A percentile compares a stretch with the other conserved stretches of the same genome.
phyloP scores from a whole-genome alignment of 2,888 invertebrate genomes.

The Lasioglossum villosulum region DNA sequence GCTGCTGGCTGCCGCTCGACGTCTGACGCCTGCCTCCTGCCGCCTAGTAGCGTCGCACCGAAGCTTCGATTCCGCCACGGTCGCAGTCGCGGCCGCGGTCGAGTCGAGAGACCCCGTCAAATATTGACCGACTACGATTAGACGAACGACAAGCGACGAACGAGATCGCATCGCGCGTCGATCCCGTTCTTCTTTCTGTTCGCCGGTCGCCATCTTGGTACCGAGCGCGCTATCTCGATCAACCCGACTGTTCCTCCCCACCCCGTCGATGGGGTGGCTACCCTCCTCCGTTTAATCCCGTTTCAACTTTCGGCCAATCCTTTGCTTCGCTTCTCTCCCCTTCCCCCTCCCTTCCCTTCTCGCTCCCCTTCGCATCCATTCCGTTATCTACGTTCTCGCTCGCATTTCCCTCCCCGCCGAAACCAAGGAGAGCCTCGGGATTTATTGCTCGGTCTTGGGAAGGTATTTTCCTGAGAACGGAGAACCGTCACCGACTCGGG shows the following conservation, averaged over 20 bases:
- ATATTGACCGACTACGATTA: slow-evolving; percentile 73
- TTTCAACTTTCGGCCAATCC: background rate
- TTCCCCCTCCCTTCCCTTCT: background rate
- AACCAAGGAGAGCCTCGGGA: background rate
- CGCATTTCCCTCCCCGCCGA: background rate
- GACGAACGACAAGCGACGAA: slow-evolving; percentile 5
- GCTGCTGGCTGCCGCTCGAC: slow-evolving; percentile 81
- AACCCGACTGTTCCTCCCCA: background rate
- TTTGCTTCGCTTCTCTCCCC: background rate
- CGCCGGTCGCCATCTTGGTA: slow-evolving; percentile 41
- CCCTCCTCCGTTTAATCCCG: background rate
- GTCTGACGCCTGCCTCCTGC: slow-evolving; percentile 51
- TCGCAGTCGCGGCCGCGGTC: background rate
- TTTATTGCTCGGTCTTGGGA: slow-evolving; percentile 9
- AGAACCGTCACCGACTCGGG: slow-evolving; percentile 13
- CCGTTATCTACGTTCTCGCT: background rate
- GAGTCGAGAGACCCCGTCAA: slow-evolving; percentile 59
- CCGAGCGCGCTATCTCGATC: background rate
- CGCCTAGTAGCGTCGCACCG: slow-evolving; percentile 78
- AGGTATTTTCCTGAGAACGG: background rate
- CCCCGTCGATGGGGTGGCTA: background rate
- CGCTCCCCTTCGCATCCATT: background rate
- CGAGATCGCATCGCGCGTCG: slow-evolving; percentile 9
- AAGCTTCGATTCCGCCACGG: slow-evolving; percentile 72
- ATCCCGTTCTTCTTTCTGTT: background rate